Evolutionary conservation across 2,113 vertebrate species (phyloP), one percentile per base, ranked within the genome.

Genomic region (Lasiurus cinereus): DNA sequence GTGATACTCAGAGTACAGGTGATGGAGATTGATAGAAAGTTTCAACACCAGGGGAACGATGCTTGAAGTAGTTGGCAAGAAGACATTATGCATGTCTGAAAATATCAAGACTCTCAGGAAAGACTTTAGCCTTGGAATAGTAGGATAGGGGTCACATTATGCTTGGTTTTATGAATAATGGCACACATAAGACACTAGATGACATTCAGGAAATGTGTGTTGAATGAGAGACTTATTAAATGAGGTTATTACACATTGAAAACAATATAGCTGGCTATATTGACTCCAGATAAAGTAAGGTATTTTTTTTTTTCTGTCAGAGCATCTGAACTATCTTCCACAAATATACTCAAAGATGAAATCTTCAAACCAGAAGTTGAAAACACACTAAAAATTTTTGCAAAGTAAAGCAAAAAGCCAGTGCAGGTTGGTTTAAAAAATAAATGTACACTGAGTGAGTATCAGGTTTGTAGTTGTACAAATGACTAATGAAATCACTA

Each of bases 401-500:
- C 19, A 94, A 92, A 88, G 36, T 90, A 46, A 93, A 72, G 84
- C 27, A 87, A 95, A 54, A 18, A 90, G 8, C 62, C 62, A 96
- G 80, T 48, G 19, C 87, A 91, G 24, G 46, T 73, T 94, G 92
- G 5, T 24, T 90, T 93, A 66, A 89, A 74, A 97, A 92, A 79
- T 76, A 90, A 83, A 87, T 64, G n/a, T 9, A 72, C 88, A 64
- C 87, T 3, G 8, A 87, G 46, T 54, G 67, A 90, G 78, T 94
- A 83, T 96, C 91, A 76, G 46, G 56, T 95, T 95, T 78, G 64
- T 72, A 95, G 52, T 52, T 74, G 22, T n/a, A 91, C 50, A 90
- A 89, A 91, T 95, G 90, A 96, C 74, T 94, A 80, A 94, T 94
- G 79, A 73, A 77, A 84, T 86, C 52, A 43, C 80, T 76, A 70